Conservation (phyloP, 2,888 invertebrate species). For the Adela reaumurella region DNA sequence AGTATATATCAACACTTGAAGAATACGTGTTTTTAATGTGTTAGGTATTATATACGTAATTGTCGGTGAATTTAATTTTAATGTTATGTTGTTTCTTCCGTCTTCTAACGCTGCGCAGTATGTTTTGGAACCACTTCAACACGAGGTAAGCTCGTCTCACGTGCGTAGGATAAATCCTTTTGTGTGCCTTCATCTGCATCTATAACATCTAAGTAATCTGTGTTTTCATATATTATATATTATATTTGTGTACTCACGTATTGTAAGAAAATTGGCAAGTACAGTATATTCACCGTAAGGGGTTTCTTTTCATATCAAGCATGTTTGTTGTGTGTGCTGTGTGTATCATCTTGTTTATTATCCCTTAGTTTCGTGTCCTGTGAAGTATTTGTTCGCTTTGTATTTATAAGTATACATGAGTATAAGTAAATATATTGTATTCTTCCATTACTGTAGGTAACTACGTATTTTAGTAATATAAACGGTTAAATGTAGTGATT, state of each 20-base stretch:
- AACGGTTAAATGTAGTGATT: too few relatives aligned
- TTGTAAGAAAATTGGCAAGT: constrained; percentile 12
- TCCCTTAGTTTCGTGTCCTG: constrained; percentile 58
- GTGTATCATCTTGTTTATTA: constrained; percentile 24
- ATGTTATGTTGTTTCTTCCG: constrained; percentile 63
- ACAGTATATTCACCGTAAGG: too few relatives aligned
- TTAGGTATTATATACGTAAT: not conserved
- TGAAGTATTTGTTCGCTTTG: constrained; percentile 58
- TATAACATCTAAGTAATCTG: constrained; percentile 7
- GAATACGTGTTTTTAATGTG: not conserved
- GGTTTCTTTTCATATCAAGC: too few relatives aligned
- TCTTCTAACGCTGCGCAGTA: constrained; percentile 86
- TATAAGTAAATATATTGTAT: not conserved
- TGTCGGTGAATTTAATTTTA: constrained; percentile 29
- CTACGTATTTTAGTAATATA: too few relatives aligned
- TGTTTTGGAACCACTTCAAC: constrained; percentile 99
- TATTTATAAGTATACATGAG: constrained; percentile 18
- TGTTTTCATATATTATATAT: too few relatives aligned
- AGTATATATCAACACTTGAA: not conserved
- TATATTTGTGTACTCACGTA: too few relatives aligned
- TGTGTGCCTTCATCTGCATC: constrained; percentile 16
- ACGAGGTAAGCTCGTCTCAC: constrained; percentile 81
- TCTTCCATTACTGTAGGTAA: too few relatives aligned
- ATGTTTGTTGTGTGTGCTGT: constrained; percentile 26
- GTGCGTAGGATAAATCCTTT: constrained; percentile 31